phyloP scores from a whole-genome alignment of 2,888 invertebrate species.

The Ophion costatus region DNA sequence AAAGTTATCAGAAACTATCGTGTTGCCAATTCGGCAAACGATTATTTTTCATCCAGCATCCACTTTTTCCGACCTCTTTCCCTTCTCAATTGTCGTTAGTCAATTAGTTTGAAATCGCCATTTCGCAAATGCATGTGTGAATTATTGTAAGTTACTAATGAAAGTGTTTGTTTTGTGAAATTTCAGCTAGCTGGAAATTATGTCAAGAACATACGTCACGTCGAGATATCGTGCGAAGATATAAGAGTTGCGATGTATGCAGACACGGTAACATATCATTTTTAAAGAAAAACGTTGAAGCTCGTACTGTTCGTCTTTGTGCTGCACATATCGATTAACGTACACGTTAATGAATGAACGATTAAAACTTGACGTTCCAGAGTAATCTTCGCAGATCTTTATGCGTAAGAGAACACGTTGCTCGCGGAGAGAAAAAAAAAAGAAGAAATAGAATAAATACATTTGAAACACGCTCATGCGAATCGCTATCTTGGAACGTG shows the following conservation, averaged over 20 bases:
- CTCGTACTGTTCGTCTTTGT: constrained; percentile 68
- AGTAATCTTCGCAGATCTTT: constrained; percentile 31
- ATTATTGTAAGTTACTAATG: constrained; percentile 6
- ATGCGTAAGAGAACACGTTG: background rate
- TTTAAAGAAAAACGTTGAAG: constrained; percentile 64
- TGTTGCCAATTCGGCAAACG: background rate
- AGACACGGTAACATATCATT: constrained; percentile 90
- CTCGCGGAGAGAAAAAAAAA: background rate
- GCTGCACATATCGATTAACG: constrained; percentile 67
- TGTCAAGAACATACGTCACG: constrained; percentile 97
- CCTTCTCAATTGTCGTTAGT: background rate
- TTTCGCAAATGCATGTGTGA: background rate
- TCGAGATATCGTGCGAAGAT: constrained; percentile 96
- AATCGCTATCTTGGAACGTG: constrained; percentile 37
- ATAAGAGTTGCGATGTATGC: constrained; percentile 99
- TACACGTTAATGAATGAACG: constrained; percentile 56
- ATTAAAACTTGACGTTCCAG: constrained; percentile 50
- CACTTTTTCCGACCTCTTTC: background rate
- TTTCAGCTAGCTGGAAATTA: constrained; percentile 95
- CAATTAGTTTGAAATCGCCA: background rate
- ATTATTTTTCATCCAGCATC: background rate
- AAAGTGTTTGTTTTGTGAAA: constrained; percentile 45
- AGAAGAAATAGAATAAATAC: background rate
- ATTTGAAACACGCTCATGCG: constrained; percentile 1
- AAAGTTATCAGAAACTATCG: too few species aligned